Evolutionary conservation across 2,797 vertebrate genomes (phyloP), one percentile per base, ranked within the genome.

Genomic region (Eulemur mongoz): DNA sequence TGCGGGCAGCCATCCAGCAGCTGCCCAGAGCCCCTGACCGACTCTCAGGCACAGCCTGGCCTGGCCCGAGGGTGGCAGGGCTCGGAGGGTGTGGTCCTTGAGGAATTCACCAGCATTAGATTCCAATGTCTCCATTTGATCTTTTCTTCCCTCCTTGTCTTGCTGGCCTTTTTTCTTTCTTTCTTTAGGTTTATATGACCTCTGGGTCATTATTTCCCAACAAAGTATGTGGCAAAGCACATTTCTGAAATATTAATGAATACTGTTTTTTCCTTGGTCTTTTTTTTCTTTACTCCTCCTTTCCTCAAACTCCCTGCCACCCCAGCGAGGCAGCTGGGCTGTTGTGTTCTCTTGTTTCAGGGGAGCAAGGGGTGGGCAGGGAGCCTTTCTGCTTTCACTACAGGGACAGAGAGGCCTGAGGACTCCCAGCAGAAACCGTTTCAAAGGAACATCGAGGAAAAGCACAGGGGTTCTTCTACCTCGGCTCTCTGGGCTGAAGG

Each of bases 181-280:
- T 63, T 59, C 80, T 70, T 38, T 79, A 13, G 43, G 48, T 13
- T 50, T 79, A 4, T 76, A 5, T 57, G 61, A 82, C 23, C 38
- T 86, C 65, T 69, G n/a, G 7, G n/a, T 59, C 45, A 35, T 59
- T 70, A 45, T 76, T 90, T 94, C 50, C n/a, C n/a, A 45, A 63
- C 43, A 85, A 86, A 89, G 35, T 48, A 4, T 59, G 20, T 30
- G 15, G 25, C 43, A 75, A 81, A 92, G 27, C 67, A 35, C 8
- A 27, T 79, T 75, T 80, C 13, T 30, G 8, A 86, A 95, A 63
- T 91, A 91, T 72, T 72, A 84, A 84, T 27, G 61, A 93, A 69
- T 3, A 13, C 0, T 2, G 22, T 12, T 45, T n/a, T 4, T 48
- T 14, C 2, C 8, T 17, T 9, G 2, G 43, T 38, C 35, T 32